phyloP scores from a whole-genome alignment of 2,113 vertebrate genomes.

The Sinocyclocheilus anophthalmus region DNA sequence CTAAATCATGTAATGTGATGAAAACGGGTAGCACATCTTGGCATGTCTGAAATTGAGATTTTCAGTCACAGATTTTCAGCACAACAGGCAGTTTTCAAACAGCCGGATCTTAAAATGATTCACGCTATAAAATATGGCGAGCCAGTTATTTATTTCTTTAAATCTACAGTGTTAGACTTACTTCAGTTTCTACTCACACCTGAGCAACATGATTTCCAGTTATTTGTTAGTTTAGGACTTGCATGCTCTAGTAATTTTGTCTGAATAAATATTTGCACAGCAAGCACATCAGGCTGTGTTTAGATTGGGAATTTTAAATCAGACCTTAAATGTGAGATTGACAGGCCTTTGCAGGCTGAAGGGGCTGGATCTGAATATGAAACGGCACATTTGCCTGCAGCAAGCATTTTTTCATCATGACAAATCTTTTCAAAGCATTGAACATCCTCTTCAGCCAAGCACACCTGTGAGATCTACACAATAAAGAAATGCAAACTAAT shows the following conservation, averaged over 20 bases:
- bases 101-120: background rate
- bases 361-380: conserved; percentile 44
- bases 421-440: conserved; percentile 38
- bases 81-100: no score
- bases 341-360: conserved; percentile 51
- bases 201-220: background rate
- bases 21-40: background rate
- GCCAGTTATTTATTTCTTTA: background rate
- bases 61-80: background rate
- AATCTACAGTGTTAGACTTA: background rate
- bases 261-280: conserved; percentile 35
- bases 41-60: no score
- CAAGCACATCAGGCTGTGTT: conserved; percentile 36
- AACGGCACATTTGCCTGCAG: conserved; percentile 46
- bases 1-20: background rate
- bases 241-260: conserved; percentile 46
- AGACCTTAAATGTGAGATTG: conserved; percentile 35
- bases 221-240: conserved; percentile 55
- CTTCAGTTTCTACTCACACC: background rate
- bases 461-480: conserved; percentile 38
- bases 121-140: no score
- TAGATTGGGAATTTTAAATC: conserved; percentile 20
- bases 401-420: conserved; percentile 58
- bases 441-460: conserved; percentile 36
- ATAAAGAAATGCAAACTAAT: conserved; percentile 24